Conservation (phyloP, 1,140 invertebrate species). For the Nebria ingens region DNA sequence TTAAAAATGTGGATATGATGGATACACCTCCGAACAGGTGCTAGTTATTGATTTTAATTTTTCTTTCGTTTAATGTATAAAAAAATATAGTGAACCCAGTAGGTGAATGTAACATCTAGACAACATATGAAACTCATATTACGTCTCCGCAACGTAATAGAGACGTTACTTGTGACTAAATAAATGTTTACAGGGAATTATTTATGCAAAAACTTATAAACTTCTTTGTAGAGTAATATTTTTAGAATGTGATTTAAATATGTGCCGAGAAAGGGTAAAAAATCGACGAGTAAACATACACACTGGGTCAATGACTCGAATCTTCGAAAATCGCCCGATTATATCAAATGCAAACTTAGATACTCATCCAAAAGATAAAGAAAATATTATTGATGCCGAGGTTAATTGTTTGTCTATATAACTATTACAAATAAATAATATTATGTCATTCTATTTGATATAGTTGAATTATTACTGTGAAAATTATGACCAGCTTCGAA, state of each 20-base stretch:
- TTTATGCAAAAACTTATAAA: background rate
- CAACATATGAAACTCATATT: no score
- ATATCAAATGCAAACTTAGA: conserved; percentile 18
- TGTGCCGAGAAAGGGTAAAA: conserved; percentile 26
- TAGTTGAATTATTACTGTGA: conserved; percentile 27
- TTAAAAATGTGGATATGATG: conserved; percentile 44
- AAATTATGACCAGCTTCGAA: conserved; percentile 28
- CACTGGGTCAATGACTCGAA: conserved; percentile 21
- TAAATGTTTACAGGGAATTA: background rate
- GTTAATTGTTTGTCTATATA: conserved; percentile 12
- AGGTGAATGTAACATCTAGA: no score
- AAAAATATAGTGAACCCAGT: no score
- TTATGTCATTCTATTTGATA: conserved; percentile 12
- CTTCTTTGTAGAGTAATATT: conserved; percentile 24
- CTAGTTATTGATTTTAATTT: no score
- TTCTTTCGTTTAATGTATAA: no score
- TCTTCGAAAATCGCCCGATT: conserved; percentile 13
- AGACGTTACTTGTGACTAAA: no score
- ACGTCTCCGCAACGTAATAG: no score
- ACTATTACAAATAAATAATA: background rate
- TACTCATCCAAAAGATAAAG: conserved; percentile 26
- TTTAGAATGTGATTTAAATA: conserved; percentile 28
- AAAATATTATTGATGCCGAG: conserved; percentile 24
- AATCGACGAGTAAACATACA: conserved; percentile 23
- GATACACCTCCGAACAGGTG: conserved; percentile 53